Evolutionary conservation across 2,888 invertebrate species (phyloP).

Genomic region (Brachynemurus nebulosus): DNA sequence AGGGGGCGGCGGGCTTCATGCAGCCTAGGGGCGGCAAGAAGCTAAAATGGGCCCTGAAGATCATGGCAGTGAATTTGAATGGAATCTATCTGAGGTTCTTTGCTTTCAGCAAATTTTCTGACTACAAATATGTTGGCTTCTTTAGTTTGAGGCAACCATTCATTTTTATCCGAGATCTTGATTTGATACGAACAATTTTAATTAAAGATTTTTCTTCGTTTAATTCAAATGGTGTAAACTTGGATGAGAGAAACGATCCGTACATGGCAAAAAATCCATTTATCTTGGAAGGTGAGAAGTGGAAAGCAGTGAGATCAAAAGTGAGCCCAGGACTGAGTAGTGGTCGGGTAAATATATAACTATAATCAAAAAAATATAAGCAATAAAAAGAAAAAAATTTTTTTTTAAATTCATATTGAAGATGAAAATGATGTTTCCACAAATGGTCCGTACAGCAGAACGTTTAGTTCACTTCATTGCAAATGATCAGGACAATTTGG

Average conservation of each 20-base stretch:
- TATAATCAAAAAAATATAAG: not conserved
- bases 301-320: slow-evolving; percentile 17
- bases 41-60: no score
- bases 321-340: not conserved
- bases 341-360: not conserved
- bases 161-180: not conserved
- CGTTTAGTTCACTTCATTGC: slow-evolving; percentile 27
- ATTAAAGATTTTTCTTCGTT: slow-evolving; percentile 2
- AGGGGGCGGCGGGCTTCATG: no score
- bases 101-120: no score
- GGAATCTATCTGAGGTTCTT: no score
- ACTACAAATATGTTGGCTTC: no score
- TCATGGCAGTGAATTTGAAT: no score
- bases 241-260: slow-evolving; percentile 19
- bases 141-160: not conserved
- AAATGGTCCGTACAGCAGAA: slow-evolving; percentile 30
- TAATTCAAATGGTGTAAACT: not conserved
- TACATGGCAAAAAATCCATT: slow-evolving; percentile 23
- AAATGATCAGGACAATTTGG: slow-evolving; percentile 19
- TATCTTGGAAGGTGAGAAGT: slow-evolving; percentile 19
- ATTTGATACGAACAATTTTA: not conserved
- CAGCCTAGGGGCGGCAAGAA: no score
- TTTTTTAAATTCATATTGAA: not conserved
- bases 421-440: slow-evolving; percentile 31
- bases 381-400: not conserved